phyloP scores from a whole-genome alignment of 2,797 vertebrate genomes.

The Menidia menidia region DNA sequence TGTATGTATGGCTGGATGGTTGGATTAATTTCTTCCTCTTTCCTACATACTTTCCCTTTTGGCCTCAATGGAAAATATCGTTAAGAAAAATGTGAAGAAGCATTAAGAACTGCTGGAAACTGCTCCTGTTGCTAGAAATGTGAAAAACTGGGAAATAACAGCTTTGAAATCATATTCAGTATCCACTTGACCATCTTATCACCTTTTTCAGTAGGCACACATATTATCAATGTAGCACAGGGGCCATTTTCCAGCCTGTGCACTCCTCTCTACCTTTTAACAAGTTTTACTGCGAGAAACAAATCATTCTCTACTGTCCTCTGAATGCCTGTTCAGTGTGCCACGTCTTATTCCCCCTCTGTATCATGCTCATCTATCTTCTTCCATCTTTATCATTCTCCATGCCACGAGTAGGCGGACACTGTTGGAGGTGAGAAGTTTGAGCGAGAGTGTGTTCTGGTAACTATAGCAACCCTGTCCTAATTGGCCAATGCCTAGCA shows the following conservation, averaged over 20 bases:
- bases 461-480: conserved; percentile 70
- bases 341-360: conserved; percentile 15
- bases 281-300: conserved; percentile 1
- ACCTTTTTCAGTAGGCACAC: neutral
- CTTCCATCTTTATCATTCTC: conserved; percentile 43
- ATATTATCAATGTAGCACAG: neutral
- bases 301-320: neutral
- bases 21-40: neutral
- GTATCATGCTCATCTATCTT: conserved; percentile 25
- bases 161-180: neutral
- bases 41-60: too few relatives aligned
- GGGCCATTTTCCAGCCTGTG: neutral
- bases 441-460: conserved; percentile 61
- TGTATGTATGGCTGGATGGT: neutral
- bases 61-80: neutral
- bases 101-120: neutral
- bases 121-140: too few relatives aligned
- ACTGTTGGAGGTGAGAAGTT: conserved; percentile 72
- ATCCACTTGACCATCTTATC: neutral
- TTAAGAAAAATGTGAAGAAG: neutral
- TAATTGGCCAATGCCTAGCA: conserved; percentile 77
- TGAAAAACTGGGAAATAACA: neutral
- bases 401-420: conserved; percentile 72
- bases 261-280: neutral
- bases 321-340: conserved; percentile 19